Conservation (phyloP, 2,113 vertebrate species). For the Cricetomys ansorgei region DNA sequence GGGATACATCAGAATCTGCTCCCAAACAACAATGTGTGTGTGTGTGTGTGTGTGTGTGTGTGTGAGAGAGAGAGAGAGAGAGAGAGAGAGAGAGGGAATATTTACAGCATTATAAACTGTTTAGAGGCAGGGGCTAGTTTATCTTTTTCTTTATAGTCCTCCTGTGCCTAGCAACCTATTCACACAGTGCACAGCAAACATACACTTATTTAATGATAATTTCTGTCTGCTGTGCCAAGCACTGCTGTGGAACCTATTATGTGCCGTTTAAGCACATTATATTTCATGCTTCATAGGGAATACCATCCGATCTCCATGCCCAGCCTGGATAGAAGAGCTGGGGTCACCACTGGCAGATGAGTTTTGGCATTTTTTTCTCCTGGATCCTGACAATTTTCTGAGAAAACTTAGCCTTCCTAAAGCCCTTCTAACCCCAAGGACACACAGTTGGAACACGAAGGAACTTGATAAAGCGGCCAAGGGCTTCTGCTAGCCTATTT, state of each 20-base stretch:
- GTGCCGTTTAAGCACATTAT: neutral
- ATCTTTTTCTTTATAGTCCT: neutral
- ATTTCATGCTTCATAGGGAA: neutral
- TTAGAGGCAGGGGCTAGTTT: neutral
- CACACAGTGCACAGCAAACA: neutral
- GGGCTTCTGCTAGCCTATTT: neutral
- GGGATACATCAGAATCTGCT: neutral
- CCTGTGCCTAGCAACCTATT: neutral
- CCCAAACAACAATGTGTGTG: too few relatives aligned
- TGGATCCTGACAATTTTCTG: neutral
- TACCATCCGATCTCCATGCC: neutral
- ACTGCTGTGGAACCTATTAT: neutral
- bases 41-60: too few relatives aligned
- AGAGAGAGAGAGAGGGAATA: rapidly evolving
- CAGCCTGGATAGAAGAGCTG: neutral
- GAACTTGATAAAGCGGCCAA: neutral
- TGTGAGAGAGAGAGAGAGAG: neutral
- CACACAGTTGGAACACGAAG: neutral
- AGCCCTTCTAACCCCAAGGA: neutral
- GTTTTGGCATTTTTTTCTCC: neutral
- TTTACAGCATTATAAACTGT: neutral
- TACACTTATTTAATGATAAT: neutral
- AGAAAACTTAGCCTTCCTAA: neutral
- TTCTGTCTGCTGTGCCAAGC: neutral
- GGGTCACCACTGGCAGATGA: neutral